Evolutionary conservation across 2,888 invertebrate species (phyloP).

Genomic region (Pachliopta kotzebuea): DNA sequence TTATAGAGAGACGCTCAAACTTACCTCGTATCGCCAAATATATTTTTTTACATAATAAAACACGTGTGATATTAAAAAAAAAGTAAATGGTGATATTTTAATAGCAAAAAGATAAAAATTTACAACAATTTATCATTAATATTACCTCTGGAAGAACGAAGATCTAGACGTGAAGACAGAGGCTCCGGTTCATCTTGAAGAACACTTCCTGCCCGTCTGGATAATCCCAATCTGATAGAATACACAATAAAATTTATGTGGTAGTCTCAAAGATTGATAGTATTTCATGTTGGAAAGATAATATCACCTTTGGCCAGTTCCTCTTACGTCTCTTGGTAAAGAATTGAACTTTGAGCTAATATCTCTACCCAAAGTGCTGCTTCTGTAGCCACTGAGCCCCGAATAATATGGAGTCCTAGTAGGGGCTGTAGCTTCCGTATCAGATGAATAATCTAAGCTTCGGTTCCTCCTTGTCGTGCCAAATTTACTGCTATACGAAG

Average conservation of each 20-base stretch:
- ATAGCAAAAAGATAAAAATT: constrained; percentile 17
- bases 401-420: constrained; percentile 88
- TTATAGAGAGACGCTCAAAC: constrained; percentile 24
- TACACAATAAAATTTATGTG: constrained; percentile 4
- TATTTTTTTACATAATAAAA: constrained; percentile 9
- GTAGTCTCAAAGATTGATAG: constrained; percentile 2
- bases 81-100: constrained; percentile 18
- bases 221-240: constrained; percentile 58
- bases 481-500: constrained; percentile 73
- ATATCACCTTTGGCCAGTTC: constrained; percentile 77
- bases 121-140: neutral
- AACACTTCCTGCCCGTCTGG: constrained; percentile 68
- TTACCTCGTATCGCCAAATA: constrained; percentile 18
- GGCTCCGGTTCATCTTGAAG: constrained; percentile 75
- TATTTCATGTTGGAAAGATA: neutral
- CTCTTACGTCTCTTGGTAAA: constrained; percentile 84
- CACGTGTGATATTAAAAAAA: constrained; percentile 20
- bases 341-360: constrained; percentile 87
- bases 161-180: constrained; percentile 70
- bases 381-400: constrained; percentile 73
- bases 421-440: constrained; percentile 95
- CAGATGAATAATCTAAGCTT: constrained; percentile 95
- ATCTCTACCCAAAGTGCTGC: constrained; percentile 78
- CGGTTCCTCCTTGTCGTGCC: constrained; percentile 87
- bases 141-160: constrained; percentile 75